These are phyloP conservation scores for Drosophila repletoides DNA, from an alignment of 1,140 invertebrate genomes.

Conservation along the genomic window DNA sequence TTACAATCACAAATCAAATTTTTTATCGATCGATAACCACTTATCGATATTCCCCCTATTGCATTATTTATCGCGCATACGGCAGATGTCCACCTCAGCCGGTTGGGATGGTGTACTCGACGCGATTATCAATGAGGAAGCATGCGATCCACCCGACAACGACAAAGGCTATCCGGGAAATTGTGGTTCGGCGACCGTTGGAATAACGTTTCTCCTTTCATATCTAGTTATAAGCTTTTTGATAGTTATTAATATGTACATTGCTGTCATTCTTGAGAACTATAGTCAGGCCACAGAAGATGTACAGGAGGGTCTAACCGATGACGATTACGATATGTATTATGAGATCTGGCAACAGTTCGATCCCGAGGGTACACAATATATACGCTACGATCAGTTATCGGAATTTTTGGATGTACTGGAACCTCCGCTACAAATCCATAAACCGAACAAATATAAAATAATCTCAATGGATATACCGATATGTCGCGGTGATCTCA, in stretches of 20 bases:
- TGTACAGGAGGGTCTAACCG: constrained; percentile 98
- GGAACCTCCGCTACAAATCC: constrained; percentile 96
- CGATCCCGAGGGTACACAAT: constrained; percentile 98
- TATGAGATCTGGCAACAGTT: constrained; percentile 99
- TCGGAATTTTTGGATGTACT: constrained; percentile 97
- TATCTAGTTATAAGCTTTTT: constrained; percentile 99
- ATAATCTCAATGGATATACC: constrained; percentile 99
- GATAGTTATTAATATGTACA: constrained; percentile 99
- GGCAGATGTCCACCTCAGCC: constrained; percentile 98
- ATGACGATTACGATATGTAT: constrained; percentile 99
- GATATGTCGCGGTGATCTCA: constrained; percentile 97
- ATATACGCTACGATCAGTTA: constrained; percentile 95
- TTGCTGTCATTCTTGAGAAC: constrained; percentile 99
- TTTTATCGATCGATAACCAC: constrained; percentile 14
- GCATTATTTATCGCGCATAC: constrained; percentile 27
- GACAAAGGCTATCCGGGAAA: constrained; percentile 94
- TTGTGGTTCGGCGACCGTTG: constrained; percentile 96
- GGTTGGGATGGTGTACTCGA: constrained; percentile 98
- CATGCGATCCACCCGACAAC: constrained; percentile 93
- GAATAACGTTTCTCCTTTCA: constrained; percentile 96
- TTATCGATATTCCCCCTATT: constrained; percentile 13
- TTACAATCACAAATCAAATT: constrained; percentile 1
- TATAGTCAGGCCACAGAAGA: constrained; percentile 99
- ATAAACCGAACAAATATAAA: constrained; percentile 99
- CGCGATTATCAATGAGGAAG: constrained; percentile 97